These are phyloP conservation scores for Cheirogaleus medius DNA, from an alignment of 2,113 vertebrate species.

Conservation along the genomic window DNA sequence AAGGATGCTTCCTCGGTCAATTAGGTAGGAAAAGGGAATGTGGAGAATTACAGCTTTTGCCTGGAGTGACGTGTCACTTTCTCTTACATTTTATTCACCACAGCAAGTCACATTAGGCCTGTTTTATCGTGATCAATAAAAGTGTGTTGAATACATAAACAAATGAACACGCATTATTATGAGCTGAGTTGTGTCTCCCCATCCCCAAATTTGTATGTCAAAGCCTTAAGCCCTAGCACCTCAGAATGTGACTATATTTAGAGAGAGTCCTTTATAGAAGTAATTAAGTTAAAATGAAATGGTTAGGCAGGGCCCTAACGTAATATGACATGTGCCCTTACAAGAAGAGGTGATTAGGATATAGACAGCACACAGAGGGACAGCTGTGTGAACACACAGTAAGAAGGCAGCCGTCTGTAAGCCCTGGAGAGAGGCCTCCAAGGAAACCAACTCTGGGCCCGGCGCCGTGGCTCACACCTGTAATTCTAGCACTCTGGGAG, in stretches of 20 bases:
- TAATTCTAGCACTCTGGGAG: too few relatives aligned
- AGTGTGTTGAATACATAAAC: neutral
- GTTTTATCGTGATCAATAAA: neutral
- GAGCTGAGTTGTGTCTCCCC: neutral
- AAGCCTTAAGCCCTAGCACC: neutral
- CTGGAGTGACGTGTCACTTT: too few relatives aligned
- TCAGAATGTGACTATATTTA: neutral
- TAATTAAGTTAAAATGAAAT: neutral
- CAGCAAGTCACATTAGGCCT: neutral
- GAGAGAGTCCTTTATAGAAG: neutral
- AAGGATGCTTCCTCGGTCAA: neutral
- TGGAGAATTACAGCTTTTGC: too few relatives aligned
- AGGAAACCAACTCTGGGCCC: neutral
- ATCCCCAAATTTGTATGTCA: neutral
- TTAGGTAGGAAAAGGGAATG: neutral
- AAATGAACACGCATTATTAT: neutral
- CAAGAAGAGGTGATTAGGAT: neutral
- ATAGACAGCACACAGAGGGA: neutral
- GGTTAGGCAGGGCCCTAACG: neutral
- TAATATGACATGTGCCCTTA: neutral
- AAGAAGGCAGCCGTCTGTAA: neutral
- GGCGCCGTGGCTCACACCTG: too few relatives aligned
- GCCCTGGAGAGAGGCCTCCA: neutral
- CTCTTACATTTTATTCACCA: too few relatives aligned
- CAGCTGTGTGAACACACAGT: neutral